phyloP scores from a whole-genome alignment of 2,888 invertebrate species.

The Elaeidobius kamerunicus region DNA sequence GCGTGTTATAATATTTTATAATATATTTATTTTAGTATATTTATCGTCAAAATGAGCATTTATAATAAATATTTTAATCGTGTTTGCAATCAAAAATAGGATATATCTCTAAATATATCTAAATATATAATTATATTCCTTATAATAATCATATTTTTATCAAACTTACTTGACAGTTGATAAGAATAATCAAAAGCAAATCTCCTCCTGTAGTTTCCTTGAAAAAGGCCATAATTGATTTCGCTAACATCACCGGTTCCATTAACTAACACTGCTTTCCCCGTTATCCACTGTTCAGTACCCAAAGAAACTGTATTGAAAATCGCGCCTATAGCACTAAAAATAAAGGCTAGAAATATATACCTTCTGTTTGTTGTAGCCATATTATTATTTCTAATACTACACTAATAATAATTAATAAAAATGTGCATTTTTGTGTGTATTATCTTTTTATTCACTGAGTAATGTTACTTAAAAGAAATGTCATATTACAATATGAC shows the following conservation, averaged over 20 bases:
- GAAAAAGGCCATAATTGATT: constrained; percentile 43
- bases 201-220: constrained; percentile 37
- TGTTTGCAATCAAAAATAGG: no score
- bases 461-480: no score
- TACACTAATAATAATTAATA: no score
- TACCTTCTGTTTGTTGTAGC: constrained; percentile 41
- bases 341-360: constrained; percentile 41
- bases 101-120: no score
- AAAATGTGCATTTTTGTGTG: no score
- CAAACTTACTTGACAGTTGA: constrained; percentile 43
- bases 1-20: no score
- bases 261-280: constrained; percentile 2
- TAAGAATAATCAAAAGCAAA: constrained; percentile 34
- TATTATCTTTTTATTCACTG: no score
- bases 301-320: constrained; percentile 42
- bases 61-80: no score
- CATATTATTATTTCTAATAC: constrained; percentile 37
- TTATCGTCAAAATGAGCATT: no score
- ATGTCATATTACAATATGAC: no score
- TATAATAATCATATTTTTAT: constrained; percentile 2
- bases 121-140: background rate
- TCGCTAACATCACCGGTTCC: constrained; percentile 25
- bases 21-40: no score
- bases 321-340: constrained; percentile 41
- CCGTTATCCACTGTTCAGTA: constrained; percentile 43